phyloP scores from a whole-genome alignment of 2,888 invertebrate genomes.

The Antheraea yamamai region DNA sequence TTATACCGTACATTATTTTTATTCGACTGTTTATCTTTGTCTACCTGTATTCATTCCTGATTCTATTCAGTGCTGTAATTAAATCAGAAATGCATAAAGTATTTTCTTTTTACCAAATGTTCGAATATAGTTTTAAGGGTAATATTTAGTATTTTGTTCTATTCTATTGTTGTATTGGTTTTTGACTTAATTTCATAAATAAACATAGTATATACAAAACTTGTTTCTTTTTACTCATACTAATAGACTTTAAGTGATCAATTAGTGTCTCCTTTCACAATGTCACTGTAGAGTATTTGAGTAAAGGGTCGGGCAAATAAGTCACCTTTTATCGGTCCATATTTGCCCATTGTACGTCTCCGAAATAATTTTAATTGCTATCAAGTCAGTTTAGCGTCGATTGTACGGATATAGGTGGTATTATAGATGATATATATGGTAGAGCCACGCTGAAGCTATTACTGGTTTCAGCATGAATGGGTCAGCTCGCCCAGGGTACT shows the following conservation, averaged over 20 bases:
- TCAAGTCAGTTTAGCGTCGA: background rate
- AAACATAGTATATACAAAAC: too few species aligned
- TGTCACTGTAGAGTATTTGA: background rate
- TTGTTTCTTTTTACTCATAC: too few species aligned
- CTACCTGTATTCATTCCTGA: background rate
- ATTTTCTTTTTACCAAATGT: too few species aligned
- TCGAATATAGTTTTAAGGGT: too few species aligned
- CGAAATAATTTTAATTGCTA: constrained; percentile 16
- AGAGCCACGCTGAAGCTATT: too few species aligned
- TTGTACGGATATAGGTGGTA: background rate
- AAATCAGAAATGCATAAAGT: too few species aligned
- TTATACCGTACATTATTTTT: background rate
- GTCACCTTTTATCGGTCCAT: constrained; percentile 3
- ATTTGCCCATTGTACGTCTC: background rate
- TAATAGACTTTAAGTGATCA: background rate
- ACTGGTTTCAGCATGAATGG: too few species aligned
- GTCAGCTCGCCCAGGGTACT: too few species aligned
- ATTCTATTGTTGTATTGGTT: too few species aligned
- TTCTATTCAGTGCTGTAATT: background rate
- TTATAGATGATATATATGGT: too few species aligned
- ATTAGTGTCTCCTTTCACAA: background rate
- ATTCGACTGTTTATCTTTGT: background rate
- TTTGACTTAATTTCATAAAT: too few species aligned
- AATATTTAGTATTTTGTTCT: too few species aligned
- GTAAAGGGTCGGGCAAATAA: background rate